phyloP scores from a whole-genome alignment of 2,113 vertebrate species.

The Muscicapa adusta region DNA sequence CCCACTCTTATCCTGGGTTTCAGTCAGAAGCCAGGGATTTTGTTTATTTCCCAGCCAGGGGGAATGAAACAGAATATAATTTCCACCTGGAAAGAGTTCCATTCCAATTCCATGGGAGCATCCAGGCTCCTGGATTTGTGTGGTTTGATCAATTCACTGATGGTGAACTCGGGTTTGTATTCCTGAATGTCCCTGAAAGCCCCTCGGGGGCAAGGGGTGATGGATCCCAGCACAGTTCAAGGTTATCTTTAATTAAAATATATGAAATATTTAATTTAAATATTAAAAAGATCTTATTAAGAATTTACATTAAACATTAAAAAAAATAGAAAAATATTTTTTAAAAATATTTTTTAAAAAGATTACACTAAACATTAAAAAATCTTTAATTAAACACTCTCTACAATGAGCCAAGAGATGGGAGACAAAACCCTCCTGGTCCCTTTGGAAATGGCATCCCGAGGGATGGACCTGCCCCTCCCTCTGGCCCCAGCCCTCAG shows the following conservation, averaged over 20 bases:
- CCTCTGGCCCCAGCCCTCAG: fast-evolving
- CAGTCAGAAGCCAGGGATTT: background rate
- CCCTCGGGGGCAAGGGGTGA: fast-evolving
- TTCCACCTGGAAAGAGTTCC: background rate
- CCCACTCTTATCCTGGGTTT: background rate
- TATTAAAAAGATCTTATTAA: too few species aligned
- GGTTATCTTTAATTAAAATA: background rate
- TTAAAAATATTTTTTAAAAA: too few species aligned
- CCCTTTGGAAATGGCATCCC: background rate
- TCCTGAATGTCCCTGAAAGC: background rate
- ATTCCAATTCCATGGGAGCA: background rate
- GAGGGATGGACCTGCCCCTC: too few species aligned
- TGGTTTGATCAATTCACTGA: background rate
- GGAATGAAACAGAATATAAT: background rate
- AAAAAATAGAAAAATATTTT: too few species aligned
- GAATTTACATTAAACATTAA: too few species aligned
- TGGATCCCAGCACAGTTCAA: background rate
- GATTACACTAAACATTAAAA: too few species aligned
- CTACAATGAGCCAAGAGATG: fast-evolving
- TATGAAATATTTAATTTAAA: too few species aligned
- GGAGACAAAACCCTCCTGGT: fast-evolving
- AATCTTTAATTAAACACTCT: background rate
- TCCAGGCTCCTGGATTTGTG: background rate
- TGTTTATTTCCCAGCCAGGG: background rate
- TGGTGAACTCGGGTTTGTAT: background rate